Evolutionary conservation across 2,888 invertebrate genomes (phyloP), one percentile per base, ranked within the genome.

Genomic region (Sesamia inferens): DNA sequence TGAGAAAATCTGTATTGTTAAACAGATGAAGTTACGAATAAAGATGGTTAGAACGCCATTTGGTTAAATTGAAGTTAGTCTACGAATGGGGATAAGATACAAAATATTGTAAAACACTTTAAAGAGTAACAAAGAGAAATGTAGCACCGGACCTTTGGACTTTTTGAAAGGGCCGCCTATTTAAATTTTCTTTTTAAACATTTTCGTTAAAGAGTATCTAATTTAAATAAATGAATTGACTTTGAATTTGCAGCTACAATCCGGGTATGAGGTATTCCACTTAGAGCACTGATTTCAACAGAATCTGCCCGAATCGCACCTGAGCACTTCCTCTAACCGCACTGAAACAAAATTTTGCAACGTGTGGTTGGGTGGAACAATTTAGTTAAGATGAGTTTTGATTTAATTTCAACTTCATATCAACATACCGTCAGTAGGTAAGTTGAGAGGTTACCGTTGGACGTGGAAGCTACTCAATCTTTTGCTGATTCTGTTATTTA

Each of bases 11-110:
- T 19, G 48, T 55, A 19, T 14, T 2, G 6, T 16, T 31, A 22
- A 55, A 48, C 58, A 24, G 71, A 39, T 24, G 8, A 48, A 55
- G 24, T 51, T 19, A 3, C 24, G 16, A n/a, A 47, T 61, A 8
- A 14, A 19, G 24, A 47, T 62, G 11, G 31, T 55, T 19, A 10
- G 19, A 8, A 2, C 48, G 39, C 24, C 42, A 66, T 48, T 31
- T 48, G n/a, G 0, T 76, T 71, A 13, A 10, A 14, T 8, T 51
- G 54, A 31, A n/a, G 13, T 64, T 58, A n/a, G n/a, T 65, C 10
- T 64, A 6, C 16, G 6, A 14, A n/a, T n/a, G 10, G 3, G 19
- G 8, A n/a, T 3, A 7, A 19, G n/a, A 8, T n/a, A 51, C n/a
- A 51, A 19, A 19, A 51, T 4, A 10, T n/a, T 8, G 19, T 51